phyloP scores from a whole-genome alignment of 2,113 vertebrate species.

The Gasterosteus nipponicus region DNA sequence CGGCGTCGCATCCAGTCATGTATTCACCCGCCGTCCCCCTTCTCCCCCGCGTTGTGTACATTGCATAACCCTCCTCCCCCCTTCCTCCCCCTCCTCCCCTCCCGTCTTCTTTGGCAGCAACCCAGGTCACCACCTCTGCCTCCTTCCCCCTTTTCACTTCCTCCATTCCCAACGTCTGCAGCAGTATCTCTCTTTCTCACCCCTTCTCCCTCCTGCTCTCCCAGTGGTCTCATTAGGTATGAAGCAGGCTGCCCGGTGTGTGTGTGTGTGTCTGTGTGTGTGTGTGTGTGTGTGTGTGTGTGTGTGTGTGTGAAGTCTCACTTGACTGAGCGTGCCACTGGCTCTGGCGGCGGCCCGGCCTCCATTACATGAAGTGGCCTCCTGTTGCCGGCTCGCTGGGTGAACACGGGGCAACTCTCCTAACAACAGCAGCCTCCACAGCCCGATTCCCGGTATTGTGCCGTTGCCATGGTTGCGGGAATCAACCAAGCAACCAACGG shows the following conservation, averaged over 20 bases:
- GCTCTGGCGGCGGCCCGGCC: conserved; percentile 63
- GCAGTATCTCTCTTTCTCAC: conserved; percentile 24
- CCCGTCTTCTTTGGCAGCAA: conserved; percentile 42
- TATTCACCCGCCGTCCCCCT: conserved; percentile 46
- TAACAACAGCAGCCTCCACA: conserved; percentile 44
- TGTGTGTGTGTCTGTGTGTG: conserved; percentile 20
- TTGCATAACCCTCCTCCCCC: conserved; percentile 63
- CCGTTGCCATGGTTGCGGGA: conserved; percentile 24
- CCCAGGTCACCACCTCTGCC: conserved; percentile 38
- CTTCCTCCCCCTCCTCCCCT: conserved; percentile 4
- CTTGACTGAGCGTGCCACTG: conserved; percentile 78
- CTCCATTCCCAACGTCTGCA: conserved; percentile 35
- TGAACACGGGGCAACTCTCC: conserved; percentile 45
- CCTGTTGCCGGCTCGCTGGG: conserved; percentile 62
- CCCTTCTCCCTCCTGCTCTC: conserved; percentile 54
- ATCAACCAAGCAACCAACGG: neutral
- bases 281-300: conserved; percentile 27
- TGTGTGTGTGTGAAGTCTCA: conserved; percentile 54
- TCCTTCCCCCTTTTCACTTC: neutral
- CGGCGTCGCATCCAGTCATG: conserved; percentile 62
- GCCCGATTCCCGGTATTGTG: neutral
- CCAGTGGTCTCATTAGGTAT: conserved; percentile 75
- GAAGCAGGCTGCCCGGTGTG: conserved; percentile 58
- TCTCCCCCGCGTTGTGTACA: conserved; percentile 50
- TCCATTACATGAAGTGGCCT: conserved; percentile 77